phyloP scores from a whole-genome alignment of 2,113 vertebrate genomes.

The Syngnathus typhle region DNA sequence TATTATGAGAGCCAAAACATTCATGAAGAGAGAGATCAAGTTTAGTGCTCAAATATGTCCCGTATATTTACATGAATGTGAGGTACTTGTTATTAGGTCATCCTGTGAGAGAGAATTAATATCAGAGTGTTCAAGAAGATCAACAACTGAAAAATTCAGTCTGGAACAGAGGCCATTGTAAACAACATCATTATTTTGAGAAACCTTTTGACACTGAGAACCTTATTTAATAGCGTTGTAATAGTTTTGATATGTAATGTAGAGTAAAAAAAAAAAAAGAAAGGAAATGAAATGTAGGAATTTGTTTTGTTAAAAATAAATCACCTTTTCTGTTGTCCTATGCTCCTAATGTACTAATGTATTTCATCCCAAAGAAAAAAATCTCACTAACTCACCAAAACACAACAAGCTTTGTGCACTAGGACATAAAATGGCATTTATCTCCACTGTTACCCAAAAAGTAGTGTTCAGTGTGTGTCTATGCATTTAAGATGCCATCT shows the following conservation, averaged over 20 bases:
- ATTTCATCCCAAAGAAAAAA: neutral
- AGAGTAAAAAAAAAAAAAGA: slow-evolving; percentile 24
- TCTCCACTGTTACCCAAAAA: neutral
- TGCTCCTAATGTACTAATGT: slow-evolving; percentile 48
- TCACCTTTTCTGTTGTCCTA: slow-evolving; percentile 48
- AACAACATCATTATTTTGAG: slow-evolving; percentile 80
- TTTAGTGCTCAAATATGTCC: slow-evolving; percentile 60
- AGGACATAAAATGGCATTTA: too few species aligned
- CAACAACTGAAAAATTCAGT: slow-evolving; percentile 66
- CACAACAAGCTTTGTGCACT: neutral
- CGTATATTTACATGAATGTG: slow-evolving; percentile 57
- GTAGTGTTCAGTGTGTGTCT: neutral
- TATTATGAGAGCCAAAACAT: slow-evolving; percentile 50
- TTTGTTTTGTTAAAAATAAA: slow-evolving; percentile 37
- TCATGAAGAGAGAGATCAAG: slow-evolving; percentile 33
- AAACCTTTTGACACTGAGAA: slow-evolving; percentile 67
- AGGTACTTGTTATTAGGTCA: slow-evolving; percentile 61
- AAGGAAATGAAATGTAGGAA: slow-evolving; percentile 17
- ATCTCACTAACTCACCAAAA: neutral
- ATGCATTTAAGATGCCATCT: neutral
- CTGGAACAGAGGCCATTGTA: slow-evolving; percentile 75
- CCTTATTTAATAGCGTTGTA: slow-evolving; percentile 56
- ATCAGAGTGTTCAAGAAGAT: slow-evolving; percentile 58
- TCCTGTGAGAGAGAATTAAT: slow-evolving; percentile 59
- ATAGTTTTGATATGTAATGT: slow-evolving; percentile 59